A percentile compares a stretch with the other conserved stretches of the same genome.
These are phyloP conservation scores for Hoplodrina blanda DNA, from an alignment of 2,888 invertebrate species.

Conservation along the genomic window DNA sequence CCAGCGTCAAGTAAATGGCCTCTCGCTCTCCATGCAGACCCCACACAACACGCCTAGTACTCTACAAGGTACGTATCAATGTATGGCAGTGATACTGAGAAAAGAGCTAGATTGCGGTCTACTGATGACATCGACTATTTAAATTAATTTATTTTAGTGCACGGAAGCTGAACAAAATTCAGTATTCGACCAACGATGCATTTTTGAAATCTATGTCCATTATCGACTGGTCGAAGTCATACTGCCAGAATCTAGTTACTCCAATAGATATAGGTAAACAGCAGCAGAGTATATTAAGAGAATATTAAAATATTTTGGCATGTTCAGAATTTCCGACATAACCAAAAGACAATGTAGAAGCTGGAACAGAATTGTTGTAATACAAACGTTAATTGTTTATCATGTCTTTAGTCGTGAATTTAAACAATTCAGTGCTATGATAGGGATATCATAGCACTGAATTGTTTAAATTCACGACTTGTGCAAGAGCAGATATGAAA, in stretches of 20 bases:
- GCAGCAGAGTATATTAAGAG: background rate
- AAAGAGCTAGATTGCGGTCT: no score
- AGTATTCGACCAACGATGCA: background rate
- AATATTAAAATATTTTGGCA: background rate
- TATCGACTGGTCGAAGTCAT: background rate
- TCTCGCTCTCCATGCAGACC: constrained; percentile 87
- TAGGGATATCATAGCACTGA: constrained; percentile 39
- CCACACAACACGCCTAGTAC: constrained; percentile 78
- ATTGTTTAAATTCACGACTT: background rate
- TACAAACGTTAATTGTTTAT: background rate
- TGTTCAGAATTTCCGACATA: background rate
- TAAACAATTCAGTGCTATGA: no score
- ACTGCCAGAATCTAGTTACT: no score
- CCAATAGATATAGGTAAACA: background rate
- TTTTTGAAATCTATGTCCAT: background rate
- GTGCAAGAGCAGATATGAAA: background rate
- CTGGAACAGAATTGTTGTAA: background rate
- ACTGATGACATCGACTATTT: background rate
- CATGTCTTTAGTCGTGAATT: no score
- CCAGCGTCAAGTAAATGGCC: constrained; percentile 94
- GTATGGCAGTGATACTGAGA: constrained; percentile 10
- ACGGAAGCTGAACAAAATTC: background rate
- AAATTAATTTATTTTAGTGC: background rate
- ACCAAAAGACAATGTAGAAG: background rate
- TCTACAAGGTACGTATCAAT: constrained; percentile 77